Evolutionary conservation across 2,113 vertebrate genomes (phyloP).

Genomic region (Pluvianellus socialis): DNA sequence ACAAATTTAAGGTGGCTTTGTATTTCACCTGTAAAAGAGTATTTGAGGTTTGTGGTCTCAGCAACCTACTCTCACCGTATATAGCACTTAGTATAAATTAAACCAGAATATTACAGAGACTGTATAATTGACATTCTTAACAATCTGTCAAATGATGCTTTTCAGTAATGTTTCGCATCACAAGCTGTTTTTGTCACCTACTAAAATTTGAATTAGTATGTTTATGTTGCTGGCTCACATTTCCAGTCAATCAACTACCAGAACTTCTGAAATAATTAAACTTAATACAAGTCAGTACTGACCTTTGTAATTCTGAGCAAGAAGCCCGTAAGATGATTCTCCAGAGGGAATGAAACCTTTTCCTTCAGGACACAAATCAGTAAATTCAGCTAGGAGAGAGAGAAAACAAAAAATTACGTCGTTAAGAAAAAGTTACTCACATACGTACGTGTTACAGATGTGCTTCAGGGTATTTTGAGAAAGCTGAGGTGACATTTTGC

Average conservation of each 20-base stretch:
- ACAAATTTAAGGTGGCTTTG: not conserved
- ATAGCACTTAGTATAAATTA: not conserved
- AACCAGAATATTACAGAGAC: not conserved
- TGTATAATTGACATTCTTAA: not conserved
- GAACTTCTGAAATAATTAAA: not conserved
- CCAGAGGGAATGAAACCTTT: constrained; percentile 85
- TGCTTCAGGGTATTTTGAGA: not conserved
- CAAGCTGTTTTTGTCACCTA: not conserved
- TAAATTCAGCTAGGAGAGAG: constrained; percentile 85
- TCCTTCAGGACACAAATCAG: constrained; percentile 91
- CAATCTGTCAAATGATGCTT: not conserved
- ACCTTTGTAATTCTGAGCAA: constrained; percentile 83
- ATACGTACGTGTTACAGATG: not conserved
- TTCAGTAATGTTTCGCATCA: constrained; percentile 5
- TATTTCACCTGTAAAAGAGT: not conserved
- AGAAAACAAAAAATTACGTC: not conserved
- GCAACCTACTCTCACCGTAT: not conserved
- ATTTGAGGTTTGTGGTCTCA: not conserved
- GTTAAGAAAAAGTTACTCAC: not conserved
- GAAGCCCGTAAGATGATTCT: constrained; percentile 76
- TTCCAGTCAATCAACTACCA: not conserved
- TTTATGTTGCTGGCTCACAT: constrained; percentile 1
- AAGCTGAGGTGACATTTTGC: not conserved
- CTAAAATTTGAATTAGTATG: not conserved
- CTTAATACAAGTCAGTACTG: constrained; percentile 26